Conservation (phyloP, 2,888 invertebrate genomes). For the Noctua janthe region DNA sequence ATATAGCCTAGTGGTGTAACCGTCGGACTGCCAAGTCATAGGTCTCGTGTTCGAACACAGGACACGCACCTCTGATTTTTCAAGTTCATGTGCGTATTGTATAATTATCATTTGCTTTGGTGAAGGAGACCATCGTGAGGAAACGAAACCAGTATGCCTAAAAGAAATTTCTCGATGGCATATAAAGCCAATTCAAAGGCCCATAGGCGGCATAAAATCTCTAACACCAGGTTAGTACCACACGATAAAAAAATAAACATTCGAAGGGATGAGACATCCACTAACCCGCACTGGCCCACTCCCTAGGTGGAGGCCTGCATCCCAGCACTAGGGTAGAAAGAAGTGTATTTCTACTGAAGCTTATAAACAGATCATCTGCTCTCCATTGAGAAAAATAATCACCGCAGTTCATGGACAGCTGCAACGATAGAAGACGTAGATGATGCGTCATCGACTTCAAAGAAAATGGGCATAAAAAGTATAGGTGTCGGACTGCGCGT, state of each 20-base stretch:
- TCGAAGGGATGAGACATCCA: not conserved
- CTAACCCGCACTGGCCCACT: not conserved
- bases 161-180: too few species aligned
- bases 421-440: not conserved
- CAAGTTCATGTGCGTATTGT: too few species aligned
- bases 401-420: not conserved
- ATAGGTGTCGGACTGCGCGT: too few species aligned
- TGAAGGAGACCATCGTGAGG: too few species aligned
- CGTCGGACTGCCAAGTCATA: too few species aligned
- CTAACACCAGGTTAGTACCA: too few species aligned
- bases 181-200: too few species aligned
- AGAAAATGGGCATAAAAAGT: not conserved
- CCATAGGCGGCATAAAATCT: too few species aligned
- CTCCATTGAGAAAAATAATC: not conserved
- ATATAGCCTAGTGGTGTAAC: not conserved
- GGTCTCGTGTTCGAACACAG: too few species aligned
- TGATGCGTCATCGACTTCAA: not conserved
- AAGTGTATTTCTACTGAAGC: not conserved
- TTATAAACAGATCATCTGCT: not conserved
- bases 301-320: not conserved
- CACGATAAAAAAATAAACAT: not conserved
- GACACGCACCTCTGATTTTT: too few species aligned
- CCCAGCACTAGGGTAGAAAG: not conserved
- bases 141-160: too few species aligned
- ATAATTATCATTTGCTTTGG: too few species aligned